Base-by-base conservation (phyloP, 2,113 vertebrate genomes). In the Axis porcinus region DNA sequence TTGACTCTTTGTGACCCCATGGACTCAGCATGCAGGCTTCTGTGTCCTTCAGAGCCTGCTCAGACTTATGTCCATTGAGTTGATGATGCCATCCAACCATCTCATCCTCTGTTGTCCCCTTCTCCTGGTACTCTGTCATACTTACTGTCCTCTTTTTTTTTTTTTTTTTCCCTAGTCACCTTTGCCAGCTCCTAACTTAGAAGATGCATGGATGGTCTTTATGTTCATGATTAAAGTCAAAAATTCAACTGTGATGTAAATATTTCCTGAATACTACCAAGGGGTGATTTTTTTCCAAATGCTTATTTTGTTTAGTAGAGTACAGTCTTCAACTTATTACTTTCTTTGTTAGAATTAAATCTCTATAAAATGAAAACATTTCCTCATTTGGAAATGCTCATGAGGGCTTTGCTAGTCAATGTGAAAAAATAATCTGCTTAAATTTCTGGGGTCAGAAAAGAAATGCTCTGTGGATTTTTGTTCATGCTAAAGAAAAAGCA, bases 301-400 rank as follows among this genome's bases (percentile, higher is more conserved):
- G 0, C 6, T 91, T 89, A 85, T 94, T 94, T 60, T 83, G 19
- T 86, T 43, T 36, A 64, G 36, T 16, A 83, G 1, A 36, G 36
- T 55, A 43, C 1, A 55, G 47, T 76, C 27, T 88, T 86, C 40
- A 0, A 55, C 27, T 79, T 89, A 23, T 52, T 86, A 13, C 88
- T 85, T 94, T 85, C 0, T 27, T 89, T 91, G 74, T 89, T 91
- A 57, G 27, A 96, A 92, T 45, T 86, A 94, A 96, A 86, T 64
- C 30, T 89, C 1, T 40, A 21, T 74, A 52, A 88, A 95, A 11
- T 11, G 30, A 97, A 67, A 50, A 23, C 45, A 57, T 79, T 83
- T 76, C 19, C 57, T 25, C 0, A 54, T 36, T 62, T 90, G 57
- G 10, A 57, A 50, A 45, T 74, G 6, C n/a, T 62, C 50, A 11